Evolutionary conservation across 1,140 invertebrate species (phyloP), one percentile per base, ranked within the genome.

Genomic region (Monochamus saltuarius): DNA sequence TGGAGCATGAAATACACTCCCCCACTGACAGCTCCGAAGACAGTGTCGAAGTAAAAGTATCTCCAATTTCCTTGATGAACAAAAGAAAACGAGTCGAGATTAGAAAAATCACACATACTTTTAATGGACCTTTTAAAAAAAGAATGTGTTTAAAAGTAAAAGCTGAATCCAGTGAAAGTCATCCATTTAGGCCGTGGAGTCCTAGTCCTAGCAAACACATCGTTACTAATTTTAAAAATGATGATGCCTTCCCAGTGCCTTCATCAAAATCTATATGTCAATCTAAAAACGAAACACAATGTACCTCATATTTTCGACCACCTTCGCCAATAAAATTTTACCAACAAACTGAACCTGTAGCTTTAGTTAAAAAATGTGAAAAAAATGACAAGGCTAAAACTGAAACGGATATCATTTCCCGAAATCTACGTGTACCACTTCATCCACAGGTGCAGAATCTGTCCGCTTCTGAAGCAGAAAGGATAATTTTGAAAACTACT

Each of bases 21-120:
- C 75, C 75, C 40, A 77, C 75, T 82, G 62, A 84, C 40, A 83
- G 85, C 38, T 90, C 87, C 16, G 89, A 90, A 64, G 89, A 91
- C 75, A 89, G 88, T 47, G 84, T 90, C 1, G 84, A 89, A 66
- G 84, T 86, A 9, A 84, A 85, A 61, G 79, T 84, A 1, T 81
- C 78, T 13, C 78, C 89, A 4, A 87, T 89, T 38, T 81, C 83
- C 1, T 75, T 85, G 43, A 70, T 81, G 2, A 80, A 81, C 45
- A 84, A 86, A 59, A 83, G 84, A 69, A 90, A 90, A 72, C 79
- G 87, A 54, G 83, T 86, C 9, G 89, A 92, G 56, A 87, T 89
- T 0, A 81, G 85, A 8, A 84, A 84, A 66, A 29, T 68, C 11
- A 29, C 69, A 38, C 46, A 66, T 13, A 40, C 37, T 8, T 34